Evolutionary conservation across 2,113 vertebrate species (phyloP), one percentile per base, ranked within the genome.

Genomic region (Chionodraco myersi): DNA sequence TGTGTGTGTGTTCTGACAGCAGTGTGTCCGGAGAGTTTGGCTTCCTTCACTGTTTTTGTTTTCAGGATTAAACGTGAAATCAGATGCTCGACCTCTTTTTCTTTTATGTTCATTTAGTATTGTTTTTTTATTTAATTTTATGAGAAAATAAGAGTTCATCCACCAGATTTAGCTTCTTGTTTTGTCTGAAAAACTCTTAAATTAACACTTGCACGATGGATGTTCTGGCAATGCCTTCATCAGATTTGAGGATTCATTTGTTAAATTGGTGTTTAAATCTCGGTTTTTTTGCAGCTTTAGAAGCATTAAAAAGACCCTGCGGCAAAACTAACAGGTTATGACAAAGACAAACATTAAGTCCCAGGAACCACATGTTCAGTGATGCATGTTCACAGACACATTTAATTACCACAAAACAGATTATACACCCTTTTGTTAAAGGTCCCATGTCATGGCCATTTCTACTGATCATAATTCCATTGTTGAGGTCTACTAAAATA

Each of bases 1-100:
- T 76, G 71, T 49, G 71, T 13, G 13, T 76, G 71, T 49, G 71
- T 13, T 65, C 53, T 66, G 75, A 68, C 62, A 78, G 63, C 70
- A 52, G 73, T 36, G 72, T 47, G 67, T 68, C 57, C 30, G 13
- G 53, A 74, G 36, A 21, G 77, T 76, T 79, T 75, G 75, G 60
- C 81, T 81, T 80, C 72, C 63, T 12, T 53, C 71, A 12, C 11
- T 64, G 45, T 65, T 49, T 58, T 36, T 67, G 15, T 63, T 68
- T 67, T 66, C 21, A 6, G 26, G 80, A 68, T 74, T 75, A 72
- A 61, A 63, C 18, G 3, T 48, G 54, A 44, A 67, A 1, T 72
- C 74, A 47, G 72, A 60, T 14, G 41, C 21, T 57, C 52, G 14
- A 4, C 4, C 16, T n/a, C 12, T 14, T 60, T 2, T 30, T n/a